Base-by-base conservation (phyloP, 2,888 invertebrate species). In the Mactromeris polynyma region DNA sequence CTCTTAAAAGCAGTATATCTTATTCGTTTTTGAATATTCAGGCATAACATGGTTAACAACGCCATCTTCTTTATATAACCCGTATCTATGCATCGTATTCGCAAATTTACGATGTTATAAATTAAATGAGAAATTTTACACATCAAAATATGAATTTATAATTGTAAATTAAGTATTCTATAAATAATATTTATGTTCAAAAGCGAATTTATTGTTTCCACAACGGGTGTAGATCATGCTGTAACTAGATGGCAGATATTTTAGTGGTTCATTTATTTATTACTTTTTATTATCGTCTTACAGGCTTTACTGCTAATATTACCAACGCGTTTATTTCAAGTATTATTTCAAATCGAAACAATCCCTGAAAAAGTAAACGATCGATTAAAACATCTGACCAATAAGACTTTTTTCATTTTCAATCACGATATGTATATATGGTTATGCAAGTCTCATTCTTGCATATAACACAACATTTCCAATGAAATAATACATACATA, bases 111-210 rank as follows among this genome's bases (percentile, higher is more conserved):
- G 79, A 64, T 46, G 9, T 9, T 36, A 81, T 87, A 79, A 69
- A 88, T 88, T 81, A 84, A 42, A 58, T 11, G 36, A 33, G 85
- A 80, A 85, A 85, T 46, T 69, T 78, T 58, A 85, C 33, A 83
- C 40, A 64, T 80, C 85, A 83, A 80, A 26, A 77, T 77, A 88
- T 86, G 86, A 90, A 88, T 87, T 86, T 90, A 78, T 86, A 90
- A 88, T 90, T 86, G 83, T 73, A 83, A 86, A 88, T 86, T 90
- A 86, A 85, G 54, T 58, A 69, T 69, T 85, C 83, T 81, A 88
- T 90, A 88, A 90, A 90, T 83, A 31, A 83, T 77, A 38, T 90
- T 90, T 54, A 90, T 90, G 87, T 36, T 58, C 51, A 36, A 17
- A 38, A 81, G 33, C 21, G 77, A 83, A 88, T 90, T 90, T 88